Base-by-base conservation (phyloP, 1,140 invertebrate genomes). In the Piezodorus guildinii region DNA sequence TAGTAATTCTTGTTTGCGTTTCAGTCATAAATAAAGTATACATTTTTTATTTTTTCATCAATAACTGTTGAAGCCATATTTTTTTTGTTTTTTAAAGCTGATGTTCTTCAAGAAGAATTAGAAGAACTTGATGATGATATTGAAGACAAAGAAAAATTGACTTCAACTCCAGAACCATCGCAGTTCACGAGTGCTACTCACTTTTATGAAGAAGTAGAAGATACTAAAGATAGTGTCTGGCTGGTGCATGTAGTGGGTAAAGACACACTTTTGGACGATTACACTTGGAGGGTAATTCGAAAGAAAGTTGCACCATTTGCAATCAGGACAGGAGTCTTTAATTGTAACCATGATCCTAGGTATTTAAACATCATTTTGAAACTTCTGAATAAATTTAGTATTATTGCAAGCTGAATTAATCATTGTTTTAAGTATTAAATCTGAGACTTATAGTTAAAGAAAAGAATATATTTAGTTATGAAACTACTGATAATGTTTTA, bases 161-260 rank as follows among this genome's bases (percentile, higher is more conserved):
- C 63, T 30, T 23, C 54, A 3, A 60, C 70, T n/a, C 62, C 70
- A 23, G 52, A 66, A 60, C 70, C 69, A 6, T 77, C 77, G 6
- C 73, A 76, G 63, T 80, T 80, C 67, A 76, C 73, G 15, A 74
- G 77, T 62, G 78, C 77, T 21, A 67, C 72, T 63, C 75, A 79
- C 69, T 79, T 80, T 67, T 76, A 76, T 65, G 77, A 79, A 68
- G 73, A 79, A 70, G 78, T 80, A 4, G 79, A 81, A 68, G 79
- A 81, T 69, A 77, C 77, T 14, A 80, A 80, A 70, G 79, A 81
- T 70, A 79, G 78, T 71, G 77, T 79, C 5, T 81, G 79, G 79
- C 64, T 81, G 14, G 76, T 81, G 0, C 77, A 79, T 67, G 77
- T 80, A 9, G 65, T 73, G 17, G 61, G 46, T 21, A 65, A 59